Percentiles rank a stretch among this genome's conserved stretches.
phyloP scores from a whole-genome alignment of 2,888 invertebrate species.

The Sicus ferrugineus region DNA sequence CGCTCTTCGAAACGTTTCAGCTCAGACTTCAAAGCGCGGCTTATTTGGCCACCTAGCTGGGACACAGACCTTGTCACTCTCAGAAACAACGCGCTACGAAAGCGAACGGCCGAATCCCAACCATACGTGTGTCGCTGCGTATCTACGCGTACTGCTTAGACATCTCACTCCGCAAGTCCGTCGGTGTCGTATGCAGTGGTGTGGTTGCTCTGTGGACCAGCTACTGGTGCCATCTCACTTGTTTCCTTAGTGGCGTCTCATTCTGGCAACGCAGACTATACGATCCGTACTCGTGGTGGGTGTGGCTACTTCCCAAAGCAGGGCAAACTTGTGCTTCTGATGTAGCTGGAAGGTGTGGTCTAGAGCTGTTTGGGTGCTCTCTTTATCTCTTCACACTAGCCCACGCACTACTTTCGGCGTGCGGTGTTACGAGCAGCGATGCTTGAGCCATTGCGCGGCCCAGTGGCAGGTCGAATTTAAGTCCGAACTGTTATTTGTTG shows the following conservation, averaged over 20 bases:
- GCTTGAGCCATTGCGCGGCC: neutral
- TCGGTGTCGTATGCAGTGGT: neutral
- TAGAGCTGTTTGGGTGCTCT: neutral
- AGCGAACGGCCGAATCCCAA: too few species aligned
- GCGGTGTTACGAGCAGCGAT: neutral
- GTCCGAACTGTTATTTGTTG: slow-evolving; percentile 21
- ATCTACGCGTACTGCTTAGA: neutral
- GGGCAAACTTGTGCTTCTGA: neutral
- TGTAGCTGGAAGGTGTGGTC: neutral
- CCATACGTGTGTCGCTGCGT: neutral
- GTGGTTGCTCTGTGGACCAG: neutral
- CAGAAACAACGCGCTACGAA: too few species aligned
- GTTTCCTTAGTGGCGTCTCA: neutral
- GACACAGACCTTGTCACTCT: too few species aligned
- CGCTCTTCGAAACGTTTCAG: too few species aligned
- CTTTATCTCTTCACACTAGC: neutral
- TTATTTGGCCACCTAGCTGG: too few species aligned
- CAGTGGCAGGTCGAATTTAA: slow-evolving; percentile 26
- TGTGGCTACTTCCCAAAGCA: slow-evolving; percentile 11
- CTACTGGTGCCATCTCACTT: neutral
- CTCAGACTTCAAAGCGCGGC: too few species aligned
- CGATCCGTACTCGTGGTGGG: neutral
- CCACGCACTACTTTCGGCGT: neutral
- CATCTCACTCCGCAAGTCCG: neutral
- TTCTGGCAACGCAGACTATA: neutral